Percentiles rank a stretch among this genome's conserved stretches.
phyloP scores from a whole-genome alignment of 1,140 invertebrate genomes.

The Lordiphosa collinella region DNA sequence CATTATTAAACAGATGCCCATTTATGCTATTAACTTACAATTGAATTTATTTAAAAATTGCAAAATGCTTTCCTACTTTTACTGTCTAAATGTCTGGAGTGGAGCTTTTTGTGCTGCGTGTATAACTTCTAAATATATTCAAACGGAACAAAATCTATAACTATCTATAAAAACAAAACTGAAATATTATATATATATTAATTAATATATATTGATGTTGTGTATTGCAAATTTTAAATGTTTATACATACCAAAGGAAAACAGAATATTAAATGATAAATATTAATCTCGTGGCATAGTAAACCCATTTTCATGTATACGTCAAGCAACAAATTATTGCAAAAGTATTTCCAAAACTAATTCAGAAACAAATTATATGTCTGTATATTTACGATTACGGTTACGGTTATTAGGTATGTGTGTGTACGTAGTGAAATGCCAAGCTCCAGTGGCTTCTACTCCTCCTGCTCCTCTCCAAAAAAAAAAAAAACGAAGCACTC shows the following conservation, averaged over 20 bases:
- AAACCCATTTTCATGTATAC: slow-evolving; percentile 67
- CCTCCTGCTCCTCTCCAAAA: slow-evolving; percentile 16
- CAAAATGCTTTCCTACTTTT: too few species aligned
- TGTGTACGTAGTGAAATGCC: slow-evolving; percentile 51
- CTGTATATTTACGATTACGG: slow-evolving; percentile 39
- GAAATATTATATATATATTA: slow-evolving; percentile 55
- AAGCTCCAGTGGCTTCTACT: slow-evolving; percentile 30
- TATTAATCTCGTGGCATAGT: slow-evolving; percentile 48
- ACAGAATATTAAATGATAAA: slow-evolving; percentile 28
- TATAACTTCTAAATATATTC: slow-evolving; percentile 13
- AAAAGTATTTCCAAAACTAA: slow-evolving; percentile 38
- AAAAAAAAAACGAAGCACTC: slow-evolving; percentile 1
- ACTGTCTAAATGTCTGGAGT: too few species aligned
- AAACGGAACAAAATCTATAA: slow-evolving; percentile 46
- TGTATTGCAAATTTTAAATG: slow-evolving; percentile 76
- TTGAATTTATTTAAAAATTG: too few species aligned
- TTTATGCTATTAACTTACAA: too few species aligned
- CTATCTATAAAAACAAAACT: slow-evolving; percentile 46
- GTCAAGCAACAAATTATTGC: slow-evolving; percentile 62
- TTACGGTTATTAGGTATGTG: slow-evolving; percentile 50
- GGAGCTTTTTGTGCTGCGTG: too few species aligned
- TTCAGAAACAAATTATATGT: slow-evolving; percentile 18
- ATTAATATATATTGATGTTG: slow-evolving; percentile 77
- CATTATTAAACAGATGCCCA: too few species aligned
- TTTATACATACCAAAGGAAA: slow-evolving; percentile 52